Conservation (phyloP, 2,888 invertebrate species). For the Rhagonycha fulva region DNA sequence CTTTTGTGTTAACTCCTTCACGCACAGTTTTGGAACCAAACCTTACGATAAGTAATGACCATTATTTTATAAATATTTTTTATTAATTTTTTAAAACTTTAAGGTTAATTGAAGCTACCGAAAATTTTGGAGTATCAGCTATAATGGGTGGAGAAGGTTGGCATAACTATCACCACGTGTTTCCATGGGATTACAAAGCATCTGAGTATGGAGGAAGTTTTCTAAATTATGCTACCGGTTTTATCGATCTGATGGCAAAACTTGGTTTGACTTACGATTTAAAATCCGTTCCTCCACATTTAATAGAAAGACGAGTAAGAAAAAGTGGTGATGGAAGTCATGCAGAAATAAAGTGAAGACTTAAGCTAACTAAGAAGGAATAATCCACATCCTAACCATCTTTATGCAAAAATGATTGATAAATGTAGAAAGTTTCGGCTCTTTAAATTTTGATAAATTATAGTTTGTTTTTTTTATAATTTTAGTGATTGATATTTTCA, state of each 20-base stretch:
- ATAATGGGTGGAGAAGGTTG: slow-evolving; percentile 78
- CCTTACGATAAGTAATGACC: slow-evolving; percentile 70
- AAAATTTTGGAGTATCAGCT: slow-evolving; percentile 70
- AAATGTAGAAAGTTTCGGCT: not conserved
- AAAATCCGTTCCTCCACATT: slow-evolving; percentile 75
- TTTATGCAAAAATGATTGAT: not conserved
- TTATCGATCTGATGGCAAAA: slow-evolving; percentile 80
- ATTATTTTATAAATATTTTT: not conserved
- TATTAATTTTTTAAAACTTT: not conserved
- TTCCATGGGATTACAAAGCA: slow-evolving; percentile 86
- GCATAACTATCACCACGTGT: slow-evolving; percentile 87
- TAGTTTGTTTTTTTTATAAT: not conserved
- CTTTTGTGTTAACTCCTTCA: slow-evolving; percentile 89
- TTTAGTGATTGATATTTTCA: not conserved
- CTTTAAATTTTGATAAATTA: not conserved
- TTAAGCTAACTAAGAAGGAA: not conserved
- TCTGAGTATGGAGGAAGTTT: slow-evolving; percentile 77
- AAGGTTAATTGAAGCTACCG: slow-evolving; percentile 70
- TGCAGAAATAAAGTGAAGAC: slow-evolving; percentile 43
- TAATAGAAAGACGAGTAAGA: slow-evolving; percentile 69
- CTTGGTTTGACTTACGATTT: slow-evolving; percentile 88
- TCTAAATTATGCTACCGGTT: slow-evolving; percentile 73
- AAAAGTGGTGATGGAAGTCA: slow-evolving; percentile 78
- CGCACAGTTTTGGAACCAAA: slow-evolving; percentile 78
- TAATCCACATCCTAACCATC: not conserved